Conservation (phyloP, 1,140 invertebrate species). For the Trichogramma pretiosum region DNA sequence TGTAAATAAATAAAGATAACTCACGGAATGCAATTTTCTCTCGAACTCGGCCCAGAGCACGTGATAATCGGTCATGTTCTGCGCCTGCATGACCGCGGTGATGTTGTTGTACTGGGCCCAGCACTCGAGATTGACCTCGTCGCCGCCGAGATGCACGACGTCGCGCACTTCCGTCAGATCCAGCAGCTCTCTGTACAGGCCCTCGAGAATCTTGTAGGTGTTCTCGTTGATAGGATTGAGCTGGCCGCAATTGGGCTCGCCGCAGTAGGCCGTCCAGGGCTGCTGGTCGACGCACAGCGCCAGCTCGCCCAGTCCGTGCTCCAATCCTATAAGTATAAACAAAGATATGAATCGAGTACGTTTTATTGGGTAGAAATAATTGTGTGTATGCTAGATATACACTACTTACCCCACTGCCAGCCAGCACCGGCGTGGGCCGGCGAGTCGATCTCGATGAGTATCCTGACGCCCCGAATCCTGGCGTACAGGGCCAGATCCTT, state of each 20-base stretch:
- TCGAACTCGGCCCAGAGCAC: slow-evolving; percentile 72
- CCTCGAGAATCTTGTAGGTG: slow-evolving; percentile 59
- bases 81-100: slow-evolving; percentile 45
- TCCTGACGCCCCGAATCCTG: slow-evolving; percentile 59
- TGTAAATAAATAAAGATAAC: background rate
- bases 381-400: no score
- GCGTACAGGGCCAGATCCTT: slow-evolving; percentile 63
- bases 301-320: slow-evolving; percentile 58
- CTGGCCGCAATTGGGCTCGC: slow-evolving; percentile 78
- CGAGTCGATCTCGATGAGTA: slow-evolving; percentile 75
- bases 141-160: slow-evolving; percentile 74
- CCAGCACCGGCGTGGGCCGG: slow-evolving; percentile 77
- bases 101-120: slow-evolving; percentile 56
- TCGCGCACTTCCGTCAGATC: slow-evolving; percentile 47
- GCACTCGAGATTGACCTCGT: slow-evolving; percentile 71
- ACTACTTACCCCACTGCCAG: slow-evolving; percentile 63
- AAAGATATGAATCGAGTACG: no score
- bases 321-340: slow-evolving; percentile 37
- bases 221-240: slow-evolving; percentile 71
- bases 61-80: slow-evolving; percentile 64
- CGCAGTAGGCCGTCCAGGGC: slow-evolving; percentile 65
- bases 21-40: slow-evolving; percentile 41
- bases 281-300: slow-evolving; percentile 65
- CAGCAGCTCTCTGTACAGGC: slow-evolving; percentile 51
- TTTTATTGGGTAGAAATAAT: no score